These are phyloP conservation scores for Pseudoips prasinana DNA, from an alignment of 2,888 invertebrate genomes.

Conservation along the genomic window DNA sequence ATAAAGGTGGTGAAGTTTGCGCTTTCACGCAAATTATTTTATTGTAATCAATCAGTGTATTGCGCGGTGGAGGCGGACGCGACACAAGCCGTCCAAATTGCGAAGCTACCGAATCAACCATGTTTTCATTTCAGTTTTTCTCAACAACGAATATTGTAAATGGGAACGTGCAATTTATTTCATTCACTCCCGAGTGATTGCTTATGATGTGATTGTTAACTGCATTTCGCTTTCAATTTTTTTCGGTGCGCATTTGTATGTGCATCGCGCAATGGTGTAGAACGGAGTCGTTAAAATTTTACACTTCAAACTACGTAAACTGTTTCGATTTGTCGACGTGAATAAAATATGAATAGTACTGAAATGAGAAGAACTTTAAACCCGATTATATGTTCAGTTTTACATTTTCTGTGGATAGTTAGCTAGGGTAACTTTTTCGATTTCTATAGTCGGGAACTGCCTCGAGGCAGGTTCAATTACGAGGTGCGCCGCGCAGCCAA, in stretches of 20 bases:
- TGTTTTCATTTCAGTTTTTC: conserved; percentile 63
- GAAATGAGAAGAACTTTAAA: conserved; percentile 1
- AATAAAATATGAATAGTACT: conserved; percentile 7
- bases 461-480: conserved; percentile 72
- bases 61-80: conserved; percentile 30
- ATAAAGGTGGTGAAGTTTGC: conserved; percentile 42
- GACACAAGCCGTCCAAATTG: conserved; percentile 65
- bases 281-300: conserved; percentile 8
- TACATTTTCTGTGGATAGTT: conserved; percentile 10
- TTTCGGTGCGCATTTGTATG: conserved; percentile 18
- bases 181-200: conserved; percentile 67
- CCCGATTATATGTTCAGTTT: conserved; percentile 4
- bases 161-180: conserved; percentile 69
- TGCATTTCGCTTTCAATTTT: conserved; percentile 44
- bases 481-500: conserved; percentile 62
- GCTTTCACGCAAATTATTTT: conserved; percentile 58
- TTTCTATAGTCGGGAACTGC: conserved; percentile 40
- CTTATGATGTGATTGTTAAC: conserved; percentile 72
- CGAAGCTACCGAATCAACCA: conserved; percentile 50
- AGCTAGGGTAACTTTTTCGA: conserved; percentile 45
- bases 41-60: conserved; percentile 60
- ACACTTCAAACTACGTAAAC: conserved; percentile 1
- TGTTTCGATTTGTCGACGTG: conserved; percentile 5
- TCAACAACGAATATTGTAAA: conserved; percentile 65
- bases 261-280: conserved; percentile 2